These are phyloP conservation scores for Erebia epiphron DNA, from an alignment of 2,888 invertebrate species.

Conservation along the genomic window DNA sequence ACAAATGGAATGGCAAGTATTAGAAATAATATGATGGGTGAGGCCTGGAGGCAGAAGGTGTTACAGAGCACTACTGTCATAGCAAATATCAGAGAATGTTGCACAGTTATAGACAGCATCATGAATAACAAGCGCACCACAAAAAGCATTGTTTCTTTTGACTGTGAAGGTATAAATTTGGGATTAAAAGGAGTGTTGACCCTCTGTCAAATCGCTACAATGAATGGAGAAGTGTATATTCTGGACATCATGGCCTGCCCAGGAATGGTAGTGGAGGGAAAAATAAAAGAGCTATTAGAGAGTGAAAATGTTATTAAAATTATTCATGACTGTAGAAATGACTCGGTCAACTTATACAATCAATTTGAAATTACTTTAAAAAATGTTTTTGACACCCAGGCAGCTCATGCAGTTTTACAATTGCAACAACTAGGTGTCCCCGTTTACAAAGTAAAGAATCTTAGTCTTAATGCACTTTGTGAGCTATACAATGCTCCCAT, in stretches of 20 bases:
- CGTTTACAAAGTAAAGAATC: constrained; percentile 96
- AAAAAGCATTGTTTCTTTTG: constrained; percentile 90
- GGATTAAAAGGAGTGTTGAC: constrained; percentile 95
- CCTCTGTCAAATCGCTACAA: constrained; percentile 92
- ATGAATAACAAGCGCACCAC: constrained; percentile 81
- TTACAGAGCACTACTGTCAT: constrained; percentile 92
- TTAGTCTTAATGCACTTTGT: constrained; percentile 95
- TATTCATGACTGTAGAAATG: constrained; percentile 96
- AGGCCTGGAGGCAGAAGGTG: constrained; percentile 91
- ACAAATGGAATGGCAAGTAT: constrained; percentile 71
- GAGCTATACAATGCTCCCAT: constrained; percentile 93
- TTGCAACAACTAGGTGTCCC: constrained; percentile 95
- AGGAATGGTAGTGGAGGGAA: constrained; percentile 89
- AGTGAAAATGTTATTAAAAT: constrained; percentile 92
- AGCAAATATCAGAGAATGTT: constrained; percentile 90
- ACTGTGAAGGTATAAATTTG: constrained; percentile 96
- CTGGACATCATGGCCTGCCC: constrained; percentile 95
- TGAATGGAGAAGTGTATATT: constrained; percentile 91
- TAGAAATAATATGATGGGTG: constrained; percentile 81
- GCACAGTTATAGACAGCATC: constrained; percentile 89
- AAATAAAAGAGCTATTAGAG: constrained; percentile 91
- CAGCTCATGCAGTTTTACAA: constrained; percentile 95
- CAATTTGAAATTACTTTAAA: constrained; percentile 92
- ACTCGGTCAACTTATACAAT: constrained; percentile 92
- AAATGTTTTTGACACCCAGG: constrained; percentile 96